Conservation (phyloP, 2,797 vertebrate genomes). For the Gastrophryne carolinensis region DNA sequence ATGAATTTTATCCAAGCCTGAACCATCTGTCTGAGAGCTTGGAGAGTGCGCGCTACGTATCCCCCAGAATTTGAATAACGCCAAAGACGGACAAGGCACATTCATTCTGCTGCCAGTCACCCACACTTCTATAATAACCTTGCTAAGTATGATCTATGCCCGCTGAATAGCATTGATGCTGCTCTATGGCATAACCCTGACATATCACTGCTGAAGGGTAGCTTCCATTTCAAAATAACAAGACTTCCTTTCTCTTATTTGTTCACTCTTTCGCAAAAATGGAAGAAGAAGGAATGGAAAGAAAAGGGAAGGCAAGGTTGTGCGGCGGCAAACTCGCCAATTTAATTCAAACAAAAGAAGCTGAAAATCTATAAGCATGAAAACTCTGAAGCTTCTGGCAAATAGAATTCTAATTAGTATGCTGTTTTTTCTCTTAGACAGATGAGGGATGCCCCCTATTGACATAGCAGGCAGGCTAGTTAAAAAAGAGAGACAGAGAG, state of each 20-base stretch:
- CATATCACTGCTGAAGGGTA: conserved; percentile 66
- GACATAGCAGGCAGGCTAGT: conserved; percentile 91
- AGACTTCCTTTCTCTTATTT: conserved; percentile 68
- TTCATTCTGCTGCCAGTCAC: conserved; percentile 57
- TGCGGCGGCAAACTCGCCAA: conserved; percentile 71
- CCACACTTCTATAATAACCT: conserved; percentile 57
- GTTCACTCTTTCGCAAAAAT: conserved; percentile 68
- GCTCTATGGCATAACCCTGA: conserved; percentile 72
- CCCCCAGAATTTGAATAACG: conserved; percentile 77
- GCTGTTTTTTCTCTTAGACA: conserved; percentile 97
- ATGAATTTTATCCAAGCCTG: conserved; percentile 74
- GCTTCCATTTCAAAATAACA: conserved; percentile 66
- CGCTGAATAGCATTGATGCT: conserved; percentile 77
- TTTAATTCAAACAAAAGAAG: conserved; percentile 85
- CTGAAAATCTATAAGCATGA: conserved; percentile 80
- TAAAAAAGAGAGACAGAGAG: conserved; percentile 59
- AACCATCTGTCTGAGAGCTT: conserved; percentile 91
- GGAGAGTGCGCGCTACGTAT: conserved; percentile 74
- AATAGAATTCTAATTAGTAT: conserved; percentile 89
- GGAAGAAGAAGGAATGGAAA: conserved; percentile 57
- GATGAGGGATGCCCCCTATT: conserved; percentile 99
- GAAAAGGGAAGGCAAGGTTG: not conserved
- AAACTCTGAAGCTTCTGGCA: conserved; percentile 74
- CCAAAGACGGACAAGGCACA: conserved; percentile 58
- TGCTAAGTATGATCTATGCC: conserved; percentile 78